Evolutionary conservation across 2,113 vertebrate genomes (phyloP), one percentile per base, ranked within the genome.

Genomic region (Aegotheles bennettii): DNA sequence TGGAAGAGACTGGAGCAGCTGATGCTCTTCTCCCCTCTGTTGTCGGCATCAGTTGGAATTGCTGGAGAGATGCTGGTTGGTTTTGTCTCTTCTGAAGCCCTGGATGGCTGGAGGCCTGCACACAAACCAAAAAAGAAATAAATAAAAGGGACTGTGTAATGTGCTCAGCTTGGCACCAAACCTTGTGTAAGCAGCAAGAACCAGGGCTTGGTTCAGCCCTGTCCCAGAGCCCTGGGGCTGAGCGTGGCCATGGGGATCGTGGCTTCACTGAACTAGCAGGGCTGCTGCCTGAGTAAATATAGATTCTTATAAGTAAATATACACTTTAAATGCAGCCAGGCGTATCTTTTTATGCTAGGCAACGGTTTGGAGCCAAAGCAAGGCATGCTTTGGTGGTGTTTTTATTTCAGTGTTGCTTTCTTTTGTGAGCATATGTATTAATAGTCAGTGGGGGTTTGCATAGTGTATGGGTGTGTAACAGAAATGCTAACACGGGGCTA

Each of bases 381-480:
- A 83, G 42, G 57, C 35, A 10, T 3, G 61, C 17, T 84, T 54
- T 29, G 42, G 51, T 28, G 51, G 75, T 79, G 64, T 48, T 92
- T 91, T 67, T 42, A n/a, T 67, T 47, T 67, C 35, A 17, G 43
- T 15, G 7, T 43, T 51, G 31, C 57, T 61, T 89, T 40, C 42
- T 47, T 38, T 9, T 9, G 20, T 6, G 42, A 87, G 17, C 63
- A 33, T 43, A 17, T 65, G 42, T 35, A 56, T 36, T 70, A 40
- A 65, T 65, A 83, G 24, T 11, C n/a, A 17, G 69, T 3, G 35
- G 11, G 18, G 81, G 50, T 40, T 86, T 89, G 63, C 45, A 26
- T 13, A 33, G 56, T 1, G 17, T 23, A 18, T 13, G 67, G 29
- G 3, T 18, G 2, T 3, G 2, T 6, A 38, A 24, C 13, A 19